Evolutionary conservation across 2,888 invertebrate genomes (phyloP), one percentile per base, ranked within the genome.

Genomic region (Chirona hameri): DNA sequence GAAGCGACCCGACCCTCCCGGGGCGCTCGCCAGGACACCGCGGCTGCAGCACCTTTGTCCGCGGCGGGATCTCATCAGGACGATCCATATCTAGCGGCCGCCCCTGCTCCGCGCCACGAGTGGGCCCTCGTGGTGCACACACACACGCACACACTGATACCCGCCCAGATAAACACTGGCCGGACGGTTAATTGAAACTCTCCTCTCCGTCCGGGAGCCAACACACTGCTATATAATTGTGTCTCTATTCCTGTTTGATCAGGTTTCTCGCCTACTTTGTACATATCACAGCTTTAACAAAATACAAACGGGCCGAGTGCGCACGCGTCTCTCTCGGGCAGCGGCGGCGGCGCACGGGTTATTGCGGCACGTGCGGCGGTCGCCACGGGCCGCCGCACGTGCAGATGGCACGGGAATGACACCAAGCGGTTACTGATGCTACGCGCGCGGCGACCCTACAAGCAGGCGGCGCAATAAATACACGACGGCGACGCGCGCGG

Each of bases 321-420:
- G 27, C n/a, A 52, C 52, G 9, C 31, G 65, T 7, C 65, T 1
- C 14, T 9, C 65, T 12, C 15, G 5, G 72, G 31, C 69, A 14
- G 29, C 65, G 18, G 55, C 55, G 55, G 55, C 55, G 18, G 55
- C 39, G 39, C 76, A 76, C 76, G 24, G 18, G 46, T 76, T 76
- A 76, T 76, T 76, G 76, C 76, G 12, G 46, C 46, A 3, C 18
- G 76, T 76, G 76, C 27, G 46, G 46, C 39, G 76, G 39, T 24
- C 2, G 76, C 46, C 76, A n/a, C 65, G 65, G 48, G 48, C 48
- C n/a, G 65, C 65, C 5, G n/a, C n/a, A n/a, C n/a, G 57, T 21
- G 72, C 31, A 27, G 31, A 72, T 72, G 72, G 72, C 72, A 72
- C 72, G 72, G 72, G 72, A 72, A 72, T 72, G 72, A 72, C 72